These are phyloP conservation scores for Drosophila subsilvestris DNA, from an alignment of 2,888 invertebrate species.

Conservation along the genomic window DNA sequence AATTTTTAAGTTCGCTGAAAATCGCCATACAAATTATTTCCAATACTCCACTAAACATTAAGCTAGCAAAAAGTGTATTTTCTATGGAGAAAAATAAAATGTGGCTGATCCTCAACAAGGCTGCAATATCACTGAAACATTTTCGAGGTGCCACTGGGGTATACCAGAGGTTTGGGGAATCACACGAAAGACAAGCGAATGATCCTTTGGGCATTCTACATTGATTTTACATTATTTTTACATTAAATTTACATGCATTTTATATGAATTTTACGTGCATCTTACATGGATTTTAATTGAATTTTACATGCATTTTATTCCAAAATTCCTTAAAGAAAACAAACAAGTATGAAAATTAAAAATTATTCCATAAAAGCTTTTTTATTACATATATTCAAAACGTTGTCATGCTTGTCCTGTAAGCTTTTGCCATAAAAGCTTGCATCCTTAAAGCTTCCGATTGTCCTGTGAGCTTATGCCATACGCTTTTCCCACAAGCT, in stretches of 20 bases:
- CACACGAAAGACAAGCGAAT: background rate
- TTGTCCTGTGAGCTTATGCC: conserved; percentile 1
- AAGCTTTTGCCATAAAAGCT: conserved; percentile 6
- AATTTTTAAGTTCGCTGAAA: background rate
- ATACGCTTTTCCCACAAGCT: background rate
- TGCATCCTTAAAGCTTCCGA: background rate
- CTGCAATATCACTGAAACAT: too few species aligned
- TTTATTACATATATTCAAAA: background rate
- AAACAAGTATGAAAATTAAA: too few species aligned
- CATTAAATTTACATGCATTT: background rate
- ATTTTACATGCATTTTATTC: too few species aligned
- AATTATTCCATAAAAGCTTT: too few species aligned
- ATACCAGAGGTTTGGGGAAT: background rate
- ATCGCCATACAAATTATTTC: background rate
- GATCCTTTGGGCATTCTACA: background rate
- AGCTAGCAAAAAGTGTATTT: background rate
- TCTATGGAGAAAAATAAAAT: background rate
- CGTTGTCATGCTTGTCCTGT: fast-evolving
- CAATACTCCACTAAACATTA: background rate
- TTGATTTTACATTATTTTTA: background rate
- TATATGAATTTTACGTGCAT: background rate
- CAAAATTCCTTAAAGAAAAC: too few species aligned
- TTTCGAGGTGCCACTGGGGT: too few species aligned
- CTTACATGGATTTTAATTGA: too few species aligned
- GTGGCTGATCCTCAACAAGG: too few species aligned